These are phyloP conservation scores for Ictalurus furcatus DNA, from an alignment of 2,113 vertebrate species.

Conservation along the genomic window DNA sequence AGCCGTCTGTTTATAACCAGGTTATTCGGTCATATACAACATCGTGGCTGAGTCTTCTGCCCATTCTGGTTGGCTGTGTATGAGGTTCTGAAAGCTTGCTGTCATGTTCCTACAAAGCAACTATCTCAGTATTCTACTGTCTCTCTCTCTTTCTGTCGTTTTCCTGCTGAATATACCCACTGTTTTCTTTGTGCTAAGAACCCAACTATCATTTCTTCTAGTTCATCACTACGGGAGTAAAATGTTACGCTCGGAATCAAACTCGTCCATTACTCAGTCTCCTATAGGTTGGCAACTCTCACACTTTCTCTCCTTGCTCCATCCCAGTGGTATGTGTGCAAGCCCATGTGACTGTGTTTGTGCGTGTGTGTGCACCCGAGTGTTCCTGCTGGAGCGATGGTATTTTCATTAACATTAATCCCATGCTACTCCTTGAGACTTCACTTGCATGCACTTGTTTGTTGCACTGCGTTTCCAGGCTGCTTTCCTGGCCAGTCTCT, in stretches of 20 bases:
- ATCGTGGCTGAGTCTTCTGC: slow-evolving; percentile 6
- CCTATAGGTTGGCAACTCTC: slow-evolving; percentile 99
- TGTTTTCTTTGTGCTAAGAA: slow-evolving; percentile 82
- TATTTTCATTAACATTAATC: slow-evolving; percentile 71
- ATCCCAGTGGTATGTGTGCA: slow-evolving; percentile 80
- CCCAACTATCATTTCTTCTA: slow-evolving; percentile 93
- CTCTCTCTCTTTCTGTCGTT: slow-evolving; percentile 54
- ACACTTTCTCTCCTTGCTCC: slow-evolving; percentile 85
- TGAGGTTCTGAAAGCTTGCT: slow-evolving; percentile 59
- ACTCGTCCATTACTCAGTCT: slow-evolving; percentile 99
- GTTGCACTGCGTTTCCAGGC: slow-evolving; percentile 27
- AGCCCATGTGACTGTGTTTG: slow-evolving; percentile 67
- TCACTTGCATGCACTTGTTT: slow-evolving; percentile 68
- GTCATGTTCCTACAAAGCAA: slow-evolving; percentile 69
- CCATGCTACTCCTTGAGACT: slow-evolving; percentile 63
- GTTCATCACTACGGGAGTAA: slow-evolving; percentile 99
- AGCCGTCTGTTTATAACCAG: not conserved
- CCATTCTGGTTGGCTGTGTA: slow-evolving; percentile 62
- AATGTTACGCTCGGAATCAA: slow-evolving; percentile 99
- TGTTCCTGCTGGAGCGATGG: slow-evolving; percentile 58
- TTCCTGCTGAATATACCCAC: slow-evolving; percentile 73
- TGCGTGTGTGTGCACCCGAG: slow-evolving; percentile 59
- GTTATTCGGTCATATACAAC: not conserved
- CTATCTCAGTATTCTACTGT: slow-evolving; percentile 70
- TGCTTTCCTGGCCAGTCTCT: not conserved